These are phyloP conservation scores for Erebia ligea DNA, from an alignment of 2,888 invertebrate species.

Conservation along the genomic window DNA sequence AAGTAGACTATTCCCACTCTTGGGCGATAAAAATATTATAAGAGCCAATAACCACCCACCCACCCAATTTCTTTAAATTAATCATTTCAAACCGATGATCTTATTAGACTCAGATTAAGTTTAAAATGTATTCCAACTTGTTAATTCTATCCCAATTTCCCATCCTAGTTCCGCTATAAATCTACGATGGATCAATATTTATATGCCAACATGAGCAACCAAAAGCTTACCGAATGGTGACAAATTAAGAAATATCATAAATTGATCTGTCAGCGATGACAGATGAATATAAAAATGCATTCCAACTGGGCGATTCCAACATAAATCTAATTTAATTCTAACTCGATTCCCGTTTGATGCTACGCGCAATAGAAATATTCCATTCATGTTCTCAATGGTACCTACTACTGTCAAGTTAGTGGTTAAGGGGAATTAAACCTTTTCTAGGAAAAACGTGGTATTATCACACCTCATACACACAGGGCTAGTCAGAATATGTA, in stretches of 20 bases:
- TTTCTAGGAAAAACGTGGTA: too few relatives aligned
- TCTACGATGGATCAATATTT: not conserved
- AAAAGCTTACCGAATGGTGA: not conserved
- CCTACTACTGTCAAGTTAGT: too few relatives aligned
- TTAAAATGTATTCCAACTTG: not conserved
- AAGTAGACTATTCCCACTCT: too few relatives aligned
- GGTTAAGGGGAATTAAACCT: too few relatives aligned
- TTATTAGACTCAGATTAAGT: too few relatives aligned
- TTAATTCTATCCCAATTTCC: not conserved
- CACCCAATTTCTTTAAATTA: too few relatives aligned
- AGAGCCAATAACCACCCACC: too few relatives aligned
- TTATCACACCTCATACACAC: too few relatives aligned
- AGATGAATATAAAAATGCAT: conserved; percentile 9
- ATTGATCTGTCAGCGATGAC: conserved; percentile 6
- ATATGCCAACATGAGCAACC: not conserved
- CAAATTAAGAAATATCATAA: not conserved
- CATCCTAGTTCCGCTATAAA: not conserved
- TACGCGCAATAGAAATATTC: not conserved
- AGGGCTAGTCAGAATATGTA: too few relatives aligned
- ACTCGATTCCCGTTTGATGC: conserved; percentile 2
- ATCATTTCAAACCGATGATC: too few relatives aligned
- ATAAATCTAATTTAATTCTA: conserved; percentile 6
- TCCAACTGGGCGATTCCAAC: not conserved
- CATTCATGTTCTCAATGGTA: not conserved
- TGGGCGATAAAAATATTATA: too few relatives aligned